These are phyloP conservation scores for Otus scops DNA, from an alignment of 2,797 vertebrate species.

Conservation along the genomic window DNA sequence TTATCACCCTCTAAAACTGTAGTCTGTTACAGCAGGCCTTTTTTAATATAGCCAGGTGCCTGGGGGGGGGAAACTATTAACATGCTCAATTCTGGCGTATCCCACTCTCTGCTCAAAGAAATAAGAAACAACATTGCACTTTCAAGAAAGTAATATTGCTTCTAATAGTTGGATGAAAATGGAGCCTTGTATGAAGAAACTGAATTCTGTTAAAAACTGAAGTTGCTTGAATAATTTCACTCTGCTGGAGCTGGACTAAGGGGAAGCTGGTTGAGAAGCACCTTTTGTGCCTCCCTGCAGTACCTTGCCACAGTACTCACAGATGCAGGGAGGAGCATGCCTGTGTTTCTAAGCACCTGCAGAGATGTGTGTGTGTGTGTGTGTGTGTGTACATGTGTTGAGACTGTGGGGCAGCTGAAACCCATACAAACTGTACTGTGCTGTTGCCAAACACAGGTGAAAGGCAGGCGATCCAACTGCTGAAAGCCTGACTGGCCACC, in stretches of 20 bases:
- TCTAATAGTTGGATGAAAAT: not conserved
- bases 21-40: not conserved
- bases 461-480: not conserved
- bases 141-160: slow-evolving; percentile 6
- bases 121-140: not conserved
- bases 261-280: not conserved
- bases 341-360: not conserved
- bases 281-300: not conserved
- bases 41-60: slow-evolving; percentile 8
- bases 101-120: not conserved
- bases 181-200: not conserved
- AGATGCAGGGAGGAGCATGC: not conserved
- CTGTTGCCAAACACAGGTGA: not conserved
- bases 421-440: not conserved
- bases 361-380: not conserved
- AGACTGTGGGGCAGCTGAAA: not conserved
- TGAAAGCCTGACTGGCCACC: not conserved
- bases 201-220: not conserved
- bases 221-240: not conserved
- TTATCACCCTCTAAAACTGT: not conserved
- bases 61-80: not conserved
- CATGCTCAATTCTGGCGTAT: not conserved
- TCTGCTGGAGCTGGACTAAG: not conserved
- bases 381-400: not conserved
- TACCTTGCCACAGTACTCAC: too few species aligned